Base-by-base conservation (phyloP, 35 echinoderm and acorn worm species). In the Ptychodera flava region DNA sequence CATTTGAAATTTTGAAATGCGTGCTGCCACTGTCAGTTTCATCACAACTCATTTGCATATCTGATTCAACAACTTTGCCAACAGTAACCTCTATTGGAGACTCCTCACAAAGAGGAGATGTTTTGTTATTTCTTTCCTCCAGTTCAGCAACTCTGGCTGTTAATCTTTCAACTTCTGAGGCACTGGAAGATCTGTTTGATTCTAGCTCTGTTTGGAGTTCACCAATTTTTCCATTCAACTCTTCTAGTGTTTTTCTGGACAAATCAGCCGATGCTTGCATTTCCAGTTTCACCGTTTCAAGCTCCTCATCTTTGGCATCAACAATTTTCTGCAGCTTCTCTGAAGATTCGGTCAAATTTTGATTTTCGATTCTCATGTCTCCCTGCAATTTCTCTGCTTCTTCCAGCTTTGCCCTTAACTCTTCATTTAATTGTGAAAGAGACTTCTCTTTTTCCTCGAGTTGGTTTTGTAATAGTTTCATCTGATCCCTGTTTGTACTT, bases 321-420 rank as follows among this genome's bases (percentile, higher is more conserved):
- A 90, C 31, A 22, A 6, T 78, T 35, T 28, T 78, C n/a, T 90
- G 37, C 33, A 90, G 33, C 36, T 90, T 76, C 29, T 85, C 30
- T 79, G 79, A 35, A 30, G 35, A 0, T 1, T 37, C 28, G 16
- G 15, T 34, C 64, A 84, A 31, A 78, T 85, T 38, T 32, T 76
- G 45, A 53, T 78, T 35, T 31, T 85, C 83, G 31, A 52, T 28
- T n/a, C 33, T 77, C 16, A 33, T 52, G 32, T 36, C 35, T 36
- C 0, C 45, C 29, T 77, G 45, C 34, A 84, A 32, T 30, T 83
- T 84, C 15, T 86, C 45, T 28, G 27, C 28, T 29, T 33, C 33
- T 78, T 86, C 78, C n/a, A 91, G 28, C 6, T 36, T 29, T 37
- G 29, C 32, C 52, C 35, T 80, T 14, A 35, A 81, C 33, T n/a